Base-by-base conservation (phyloP, 2,113 vertebrate species). In the Phalacrocorax brasilianus region DNA sequence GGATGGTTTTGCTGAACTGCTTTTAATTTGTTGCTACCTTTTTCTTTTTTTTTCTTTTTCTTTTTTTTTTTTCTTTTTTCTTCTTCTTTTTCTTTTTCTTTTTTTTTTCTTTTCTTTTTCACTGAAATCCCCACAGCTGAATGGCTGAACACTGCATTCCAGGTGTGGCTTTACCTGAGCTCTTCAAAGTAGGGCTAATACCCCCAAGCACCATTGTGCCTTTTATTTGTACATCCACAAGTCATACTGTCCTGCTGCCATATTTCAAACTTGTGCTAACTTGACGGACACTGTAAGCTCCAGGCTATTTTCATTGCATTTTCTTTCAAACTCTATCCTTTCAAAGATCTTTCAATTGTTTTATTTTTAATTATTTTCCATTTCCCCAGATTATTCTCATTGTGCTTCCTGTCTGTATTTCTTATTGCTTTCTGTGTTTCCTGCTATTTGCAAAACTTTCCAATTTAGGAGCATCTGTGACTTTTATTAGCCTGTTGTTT, bases 401-500 rank as follows among this genome's bases (percentile, higher is more conserved):
- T 78, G 58, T 11, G 24, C 66, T 96, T 96, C 77, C 96, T 92
- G 68, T 75, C 83, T 89, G 77, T 55, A 85, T 73, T 93, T 93
- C 96, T 93, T 96, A 93, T 14, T 93, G 95, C 76, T 68, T 83
- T 92, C 73, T 71, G 11, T 63, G 23, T 92, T 97, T 97, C 95
- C 94, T 95, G 94, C 81, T 95, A 55, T 83, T 85, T 73, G 55
- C 81, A 89, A 96, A 96, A 89, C 77, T 95, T 97, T 47, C 87
- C 89, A 89, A 82, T 97, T 97, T 79, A 92, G 81, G 45, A 97
- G 77, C 91, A 95, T 95, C 80, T 96, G 81, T 87, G 92, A 87
- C 61, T 93, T 97, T 96, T 95, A 94, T 96, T 95, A 95, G 86
- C 67, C 50, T 89, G 67, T 91, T 95, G 84, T 95, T 96, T 92